Evolutionary conservation across 1,140 invertebrate species (phyloP).

Genomic region (Sycophila sp.): DNA sequence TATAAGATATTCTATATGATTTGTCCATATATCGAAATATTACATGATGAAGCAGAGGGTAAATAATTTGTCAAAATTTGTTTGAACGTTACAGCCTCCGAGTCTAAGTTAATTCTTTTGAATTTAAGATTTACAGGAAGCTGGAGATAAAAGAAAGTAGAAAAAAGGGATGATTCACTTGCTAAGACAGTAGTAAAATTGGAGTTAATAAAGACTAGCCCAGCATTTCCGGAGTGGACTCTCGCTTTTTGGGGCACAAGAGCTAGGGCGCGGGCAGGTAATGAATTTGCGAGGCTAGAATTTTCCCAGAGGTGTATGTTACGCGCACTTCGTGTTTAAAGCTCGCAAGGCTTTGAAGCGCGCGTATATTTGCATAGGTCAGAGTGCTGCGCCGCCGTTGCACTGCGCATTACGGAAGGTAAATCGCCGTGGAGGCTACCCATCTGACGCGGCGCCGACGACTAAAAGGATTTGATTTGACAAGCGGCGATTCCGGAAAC

Average conservation of each 20-base stretch:
- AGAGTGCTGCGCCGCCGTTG: background rate
- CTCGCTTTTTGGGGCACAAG: background rate
- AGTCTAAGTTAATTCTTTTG: too few species aligned
- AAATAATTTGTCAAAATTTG: too few species aligned
- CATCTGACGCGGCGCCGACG: conserved; percentile 21
- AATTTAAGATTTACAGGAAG: too few species aligned
- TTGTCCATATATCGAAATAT: too few species aligned
- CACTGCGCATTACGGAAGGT: background rate
- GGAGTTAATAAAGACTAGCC: too few species aligned
- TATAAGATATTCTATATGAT: too few species aligned
- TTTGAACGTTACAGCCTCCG: too few species aligned
- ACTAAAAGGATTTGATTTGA: conserved; percentile 49
- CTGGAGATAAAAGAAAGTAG: too few species aligned
- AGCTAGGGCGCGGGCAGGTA: conserved; percentile 18
- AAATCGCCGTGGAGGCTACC: background rate
- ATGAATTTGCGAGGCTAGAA: conserved; percentile 38
- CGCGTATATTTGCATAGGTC: conserved; percentile 18
- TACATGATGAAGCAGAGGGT: too few species aligned
- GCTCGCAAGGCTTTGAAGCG: background rate
- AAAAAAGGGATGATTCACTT: too few species aligned
- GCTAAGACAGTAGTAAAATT: too few species aligned
- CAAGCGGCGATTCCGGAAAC: conserved; percentile 44
- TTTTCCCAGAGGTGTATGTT: conserved; percentile 54
- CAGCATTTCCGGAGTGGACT: too few species aligned
- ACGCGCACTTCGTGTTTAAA: conserved; percentile 24